Evolutionary conservation across 2,797 vertebrate species (phyloP), one percentile per base, ranked within the genome.

Genomic region (Selene dorsalis): DNA sequence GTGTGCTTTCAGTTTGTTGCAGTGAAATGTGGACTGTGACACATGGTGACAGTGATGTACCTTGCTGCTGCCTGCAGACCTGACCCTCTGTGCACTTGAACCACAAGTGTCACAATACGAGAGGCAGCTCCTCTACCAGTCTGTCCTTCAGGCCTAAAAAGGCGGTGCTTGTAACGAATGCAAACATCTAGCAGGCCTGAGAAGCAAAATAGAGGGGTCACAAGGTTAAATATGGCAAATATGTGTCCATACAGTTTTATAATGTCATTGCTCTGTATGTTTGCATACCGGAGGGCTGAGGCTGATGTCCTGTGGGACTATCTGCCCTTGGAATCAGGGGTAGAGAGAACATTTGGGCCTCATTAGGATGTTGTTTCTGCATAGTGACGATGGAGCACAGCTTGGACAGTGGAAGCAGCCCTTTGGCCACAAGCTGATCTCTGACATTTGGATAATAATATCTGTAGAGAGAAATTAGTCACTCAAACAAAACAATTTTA

Each of bases 361-460:
- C 95, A 0, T 93, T 71, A 30, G 95, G 94, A 22, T 95, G 94
- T 9, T 87, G 92, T 22, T 90, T 95, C 91, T 97, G 96, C 96
- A 96, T 95, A 8, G 97, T 98, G 56, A 96, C 96, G 96, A 98
- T 94, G 83, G 97, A 97, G 79, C 96, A 99, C 22, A 99, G 94
- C 73, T 97, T 96, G 10, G 98, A 97, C 86, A 99, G 84, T 0
- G 97, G 97, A 80, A 99, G 93, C 53, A 94, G 87, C 76, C 96
- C 97, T 87, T 83, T 96, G 89, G 97, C 97, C 28, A 98, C 96
- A 84, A 98, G 92, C 92, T 99, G 98, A 68, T 99, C 97, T 82
- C 97, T 94, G 70, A 99, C 96, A 62, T 98, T 98, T 66, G 98
- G 98, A 90, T 99, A 99, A 84, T 99, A 99, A 90, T 99, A 99